Percentiles rank a stretch among this genome's conserved stretches.
Conservation (phyloP, 2,888 invertebrate species). For the Philhelius pedissequus region DNA sequence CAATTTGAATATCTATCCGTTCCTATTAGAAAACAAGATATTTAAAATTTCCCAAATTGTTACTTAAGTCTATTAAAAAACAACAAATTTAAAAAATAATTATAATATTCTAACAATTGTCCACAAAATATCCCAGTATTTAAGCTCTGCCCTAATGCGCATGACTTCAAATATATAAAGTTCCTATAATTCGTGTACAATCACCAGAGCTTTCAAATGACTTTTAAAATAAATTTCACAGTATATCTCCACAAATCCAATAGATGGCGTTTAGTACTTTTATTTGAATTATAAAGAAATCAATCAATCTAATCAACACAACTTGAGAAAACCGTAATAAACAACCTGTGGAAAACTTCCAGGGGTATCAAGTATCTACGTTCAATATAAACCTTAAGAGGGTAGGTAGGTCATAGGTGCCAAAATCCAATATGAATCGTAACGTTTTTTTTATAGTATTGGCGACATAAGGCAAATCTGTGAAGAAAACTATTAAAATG, state of each 20-base stretch:
- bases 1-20: too few relatives aligned
- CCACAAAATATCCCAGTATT: conserved; percentile 36
- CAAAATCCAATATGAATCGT: too few relatives aligned
- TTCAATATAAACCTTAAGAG: too few relatives aligned
- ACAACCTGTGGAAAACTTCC: neutral
- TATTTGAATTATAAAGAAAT: neutral
- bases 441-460: too few relatives aligned
- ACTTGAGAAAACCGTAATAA: neutral
- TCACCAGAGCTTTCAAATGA: neutral
- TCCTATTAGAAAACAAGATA: too few relatives aligned
- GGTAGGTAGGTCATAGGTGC: too few relatives aligned
- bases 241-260: neutral
- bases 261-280: conserved; percentile 32
- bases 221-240: neutral
- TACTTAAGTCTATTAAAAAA: neutral
- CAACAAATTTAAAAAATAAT: neutral
- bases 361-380: too few relatives aligned
- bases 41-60: too few relatives aligned
- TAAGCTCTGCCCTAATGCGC: conserved; percentile 32
- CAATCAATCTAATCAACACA: neutral
- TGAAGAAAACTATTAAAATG: too few relatives aligned
- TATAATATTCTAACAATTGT: neutral
- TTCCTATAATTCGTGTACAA: conserved; percentile 35
- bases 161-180: neutral
- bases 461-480: too few relatives aligned